Evolutionary conservation across 2,113 vertebrate genomes (phyloP).

Genomic region (Gambusia holbrooki): DNA sequence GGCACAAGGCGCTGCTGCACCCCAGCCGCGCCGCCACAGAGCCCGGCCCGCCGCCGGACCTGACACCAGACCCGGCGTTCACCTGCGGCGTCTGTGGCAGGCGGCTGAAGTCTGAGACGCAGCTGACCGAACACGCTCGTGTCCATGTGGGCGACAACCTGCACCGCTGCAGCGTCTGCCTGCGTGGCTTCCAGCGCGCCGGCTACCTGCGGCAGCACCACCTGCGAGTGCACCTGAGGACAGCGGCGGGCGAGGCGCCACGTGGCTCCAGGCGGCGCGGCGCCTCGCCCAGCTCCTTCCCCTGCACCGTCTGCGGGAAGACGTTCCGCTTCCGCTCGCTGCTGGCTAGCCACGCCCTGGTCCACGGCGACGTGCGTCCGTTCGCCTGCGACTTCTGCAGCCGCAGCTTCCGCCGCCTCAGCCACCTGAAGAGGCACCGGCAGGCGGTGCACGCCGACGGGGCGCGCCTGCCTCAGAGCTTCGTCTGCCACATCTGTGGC

Average conservation of each 20-base stretch:
- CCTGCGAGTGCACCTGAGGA: slow-evolving; percentile 47
- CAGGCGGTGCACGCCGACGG: slow-evolving; percentile 65
- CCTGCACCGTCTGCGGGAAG: slow-evolving; percentile 53
- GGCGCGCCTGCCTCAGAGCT: slow-evolving; percentile 36
- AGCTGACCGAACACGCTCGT: slow-evolving; percentile 38
- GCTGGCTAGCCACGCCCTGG: slow-evolving; percentile 53
- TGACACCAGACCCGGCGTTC: background rate
- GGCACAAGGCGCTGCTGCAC: slow-evolving; percentile 64
- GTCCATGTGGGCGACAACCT: slow-evolving; percentile 44
- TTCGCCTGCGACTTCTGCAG: slow-evolving; percentile 63
- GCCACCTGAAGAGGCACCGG: slow-evolving; percentile 68
- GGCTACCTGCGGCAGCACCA: slow-evolving; percentile 66
- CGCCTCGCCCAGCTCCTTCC: background rate
- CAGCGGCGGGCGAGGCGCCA: background rate
- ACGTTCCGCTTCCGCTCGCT: slow-evolving; percentile 57
- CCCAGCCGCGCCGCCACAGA: rapidly evolving
- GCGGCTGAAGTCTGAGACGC: slow-evolving; percentile 34
- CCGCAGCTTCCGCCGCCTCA: slow-evolving; percentile 64
- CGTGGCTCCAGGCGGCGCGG: rapidly evolving
- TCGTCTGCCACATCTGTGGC: slow-evolving; percentile 66
- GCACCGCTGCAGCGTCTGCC: slow-evolving; percentile 52
- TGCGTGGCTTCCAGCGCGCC: slow-evolving; percentile 53
- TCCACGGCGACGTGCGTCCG: slow-evolving; percentile 63
- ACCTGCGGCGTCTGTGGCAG: slow-evolving; percentile 56
- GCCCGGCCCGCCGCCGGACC: rapidly evolving